Evolutionary conservation across 1,140 invertebrate species (phyloP).

Genomic region (Diorhabda carinulata): DNA sequence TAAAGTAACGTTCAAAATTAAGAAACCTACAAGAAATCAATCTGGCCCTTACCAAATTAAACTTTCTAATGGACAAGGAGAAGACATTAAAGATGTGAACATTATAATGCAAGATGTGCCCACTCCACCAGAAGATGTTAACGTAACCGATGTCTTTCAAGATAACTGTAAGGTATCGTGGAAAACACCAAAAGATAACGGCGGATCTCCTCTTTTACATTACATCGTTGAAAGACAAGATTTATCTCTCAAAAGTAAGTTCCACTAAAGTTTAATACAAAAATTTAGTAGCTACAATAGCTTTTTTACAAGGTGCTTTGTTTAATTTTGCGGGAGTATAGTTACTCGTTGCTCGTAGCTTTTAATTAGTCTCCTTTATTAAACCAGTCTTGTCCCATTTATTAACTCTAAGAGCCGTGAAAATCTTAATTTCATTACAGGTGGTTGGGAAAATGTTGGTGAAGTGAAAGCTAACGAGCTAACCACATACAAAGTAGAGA

Average conservation of each 20-base stretch:
- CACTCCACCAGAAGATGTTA: slow-evolving; percentile 77
- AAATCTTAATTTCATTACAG: slow-evolving; percentile 39
- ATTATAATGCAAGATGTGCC: slow-evolving; percentile 91
- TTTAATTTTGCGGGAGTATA: too few relatives aligned
- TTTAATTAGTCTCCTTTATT: slow-evolving; percentile 4
- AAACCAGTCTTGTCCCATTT: neutral
- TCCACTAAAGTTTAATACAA: too few relatives aligned
- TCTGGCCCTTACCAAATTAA: slow-evolving; percentile 84
- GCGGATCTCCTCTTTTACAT: slow-evolving; percentile 83
- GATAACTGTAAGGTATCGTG: slow-evolving; percentile 88
- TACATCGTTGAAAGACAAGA: slow-evolving; percentile 96
- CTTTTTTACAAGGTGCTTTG: too few relatives aligned
- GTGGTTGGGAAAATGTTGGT: slow-evolving; percentile 82
- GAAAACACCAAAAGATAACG: slow-evolving; percentile 90
- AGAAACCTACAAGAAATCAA: slow-evolving; percentile 77
- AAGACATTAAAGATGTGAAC: slow-evolving; percentile 76
- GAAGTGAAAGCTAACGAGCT: slow-evolving; percentile 65
- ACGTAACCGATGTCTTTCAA: slow-evolving; percentile 88
- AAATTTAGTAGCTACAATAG: too few relatives aligned
- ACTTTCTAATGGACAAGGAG: slow-evolving; percentile 81
- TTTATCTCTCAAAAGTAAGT: slow-evolving; percentile 71
- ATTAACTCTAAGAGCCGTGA: too few relatives aligned
- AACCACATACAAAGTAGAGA: slow-evolving; percentile 78
- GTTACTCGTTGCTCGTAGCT: neutral
- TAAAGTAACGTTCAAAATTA: slow-evolving; percentile 84